These are phyloP conservation scores for Morelia viridis DNA, from an alignment of 2,797 vertebrate genomes.

Conservation along the genomic window DNA sequence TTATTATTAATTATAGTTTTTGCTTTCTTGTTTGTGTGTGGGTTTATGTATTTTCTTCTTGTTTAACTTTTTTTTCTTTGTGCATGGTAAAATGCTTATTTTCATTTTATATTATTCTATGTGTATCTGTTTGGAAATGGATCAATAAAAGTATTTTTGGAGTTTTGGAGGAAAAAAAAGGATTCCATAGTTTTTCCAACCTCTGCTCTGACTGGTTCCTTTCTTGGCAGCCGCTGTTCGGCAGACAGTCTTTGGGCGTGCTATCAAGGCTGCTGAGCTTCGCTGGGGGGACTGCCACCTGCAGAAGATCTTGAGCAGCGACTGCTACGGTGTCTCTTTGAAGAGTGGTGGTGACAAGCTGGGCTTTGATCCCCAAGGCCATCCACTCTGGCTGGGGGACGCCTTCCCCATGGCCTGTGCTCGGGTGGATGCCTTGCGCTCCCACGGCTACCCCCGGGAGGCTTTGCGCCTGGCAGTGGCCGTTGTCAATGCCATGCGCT, in stretches of 20 bases:
- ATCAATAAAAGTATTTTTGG: not conserved
- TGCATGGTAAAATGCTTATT: not conserved
- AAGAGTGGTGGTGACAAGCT: constrained; percentile 57
- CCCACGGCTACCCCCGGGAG: constrained; percentile 70
- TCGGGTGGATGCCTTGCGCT: constrained; percentile 71
- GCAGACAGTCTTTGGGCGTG: constrained; percentile 68
- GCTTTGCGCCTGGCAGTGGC: constrained; percentile 70
- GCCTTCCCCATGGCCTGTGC: constrained; percentile 73
- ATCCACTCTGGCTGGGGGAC: constrained; percentile 71
- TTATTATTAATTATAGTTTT: not conserved
- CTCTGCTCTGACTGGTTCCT: not conserved
- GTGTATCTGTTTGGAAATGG: not conserved
- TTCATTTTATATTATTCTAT: not conserved
- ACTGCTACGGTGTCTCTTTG: constrained; percentile 54
- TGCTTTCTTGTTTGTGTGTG: not conserved
- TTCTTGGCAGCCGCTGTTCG: constrained; percentile 27
- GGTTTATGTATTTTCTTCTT: not conserved
- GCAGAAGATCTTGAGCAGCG: constrained; percentile 68
- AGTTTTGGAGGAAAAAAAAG: not conserved
- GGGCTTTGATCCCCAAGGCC: constrained; percentile 70
- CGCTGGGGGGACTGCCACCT: constrained; percentile 69
- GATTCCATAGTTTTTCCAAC: not conserved
- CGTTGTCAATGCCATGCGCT: constrained; percentile 66
- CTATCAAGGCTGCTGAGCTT: constrained; percentile 67
- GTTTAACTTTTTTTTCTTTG: not conserved